Evolutionary conservation across 2,113 vertebrate species (phyloP), one percentile per base, ranked within the genome.

Genomic region (Callocephalon fimbriatum): DNA sequence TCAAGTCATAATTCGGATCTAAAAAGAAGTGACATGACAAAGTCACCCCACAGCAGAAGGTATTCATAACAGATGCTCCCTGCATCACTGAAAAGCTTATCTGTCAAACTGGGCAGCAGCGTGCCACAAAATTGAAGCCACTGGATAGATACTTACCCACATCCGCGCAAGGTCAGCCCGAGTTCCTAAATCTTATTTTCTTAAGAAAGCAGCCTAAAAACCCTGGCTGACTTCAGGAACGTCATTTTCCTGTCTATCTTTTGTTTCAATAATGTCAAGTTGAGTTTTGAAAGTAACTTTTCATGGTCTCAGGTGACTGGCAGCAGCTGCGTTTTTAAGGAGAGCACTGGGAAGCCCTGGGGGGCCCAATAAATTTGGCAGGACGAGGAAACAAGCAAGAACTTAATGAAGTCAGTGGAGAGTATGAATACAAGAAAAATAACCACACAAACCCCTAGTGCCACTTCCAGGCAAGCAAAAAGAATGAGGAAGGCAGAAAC

Each of bases 391-490:
- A 92, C 18, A 62, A 90, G 82, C 73, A 73, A 87, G 86, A 87
- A 75, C 92, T 85, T 97, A 96, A 97, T 97, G 96, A 97, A 97
- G 86, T 94, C 97, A 93, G 91, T 1, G n/a, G 96, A 96, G 95
- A 95, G 80, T 31, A 75, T 67, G 84, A 97, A 85, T 27, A 61
- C 35, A 86, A 93, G 91, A 87, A 70, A 96, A 96, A 94, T 82
- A 96, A 95, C 88, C 88, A 74, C 51, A n/a, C 51, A 95, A 95
- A 62, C 63, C 95, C 85, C 95, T 54, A 86, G 86, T 62, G 88
- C 75, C 76, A 15, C 84, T 40, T 66, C 42, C 85, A 95, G 92
- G 65, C 87, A 51, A 77, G 67, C 44, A 67, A 75, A 83, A 82
- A 77, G 71, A 93, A 87, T 23, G 80, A 84, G 29, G 67, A 50